These are phyloP conservation scores for Orthonyx spaldingii DNA, from an alignment of 2,113 vertebrate genomes.

Conservation along the genomic window DNA sequence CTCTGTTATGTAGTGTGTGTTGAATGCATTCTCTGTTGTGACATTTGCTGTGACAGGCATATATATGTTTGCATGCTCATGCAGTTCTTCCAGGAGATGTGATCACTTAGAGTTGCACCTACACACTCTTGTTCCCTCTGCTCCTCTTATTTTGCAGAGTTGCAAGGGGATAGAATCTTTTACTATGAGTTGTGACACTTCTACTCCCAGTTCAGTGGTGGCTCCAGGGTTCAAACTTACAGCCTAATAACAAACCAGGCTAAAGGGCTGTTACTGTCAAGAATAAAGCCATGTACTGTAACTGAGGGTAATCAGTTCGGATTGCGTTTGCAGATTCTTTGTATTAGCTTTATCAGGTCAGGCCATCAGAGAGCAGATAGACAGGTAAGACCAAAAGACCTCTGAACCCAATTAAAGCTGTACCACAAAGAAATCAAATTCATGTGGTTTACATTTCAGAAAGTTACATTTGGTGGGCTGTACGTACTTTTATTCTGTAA, in stretches of 20 bases:
- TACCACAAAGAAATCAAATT: slow-evolving; percentile 82
- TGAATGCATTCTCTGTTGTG: not conserved
- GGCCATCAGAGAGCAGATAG: slow-evolving; percentile 74
- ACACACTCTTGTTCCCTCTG: not conserved
- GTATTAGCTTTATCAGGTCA: slow-evolving; percentile 73
- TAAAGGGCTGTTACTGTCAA: not conserved
- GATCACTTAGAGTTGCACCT: not conserved
- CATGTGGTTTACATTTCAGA: slow-evolving; percentile 84
- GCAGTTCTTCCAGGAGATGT: not conserved
- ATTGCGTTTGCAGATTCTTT: slow-evolving; percentile 66
- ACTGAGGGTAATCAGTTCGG: slow-evolving; percentile 33
- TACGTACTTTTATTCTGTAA: slow-evolving; percentile 82
- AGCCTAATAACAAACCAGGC: not conserved
- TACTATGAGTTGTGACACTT: not conserved
- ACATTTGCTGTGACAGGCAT: not conserved
- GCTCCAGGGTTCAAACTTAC: not conserved
- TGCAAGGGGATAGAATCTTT: not conserved
- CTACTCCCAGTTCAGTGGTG: not conserved
- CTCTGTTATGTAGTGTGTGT: not conserved
- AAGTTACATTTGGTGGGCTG: slow-evolving; percentile 81
- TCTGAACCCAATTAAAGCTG: slow-evolving; percentile 81
- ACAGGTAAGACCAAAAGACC: slow-evolving; percentile 79
- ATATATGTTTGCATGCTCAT: not conserved
- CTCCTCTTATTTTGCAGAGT: not conserved
- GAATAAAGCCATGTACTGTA: slow-evolving; percentile 42